A percentile compares a stretch with the other conserved stretches of the same genome.
Conservation (phyloP, 2,888 invertebrate species). For the Willowsia nigromaculata region DNA sequence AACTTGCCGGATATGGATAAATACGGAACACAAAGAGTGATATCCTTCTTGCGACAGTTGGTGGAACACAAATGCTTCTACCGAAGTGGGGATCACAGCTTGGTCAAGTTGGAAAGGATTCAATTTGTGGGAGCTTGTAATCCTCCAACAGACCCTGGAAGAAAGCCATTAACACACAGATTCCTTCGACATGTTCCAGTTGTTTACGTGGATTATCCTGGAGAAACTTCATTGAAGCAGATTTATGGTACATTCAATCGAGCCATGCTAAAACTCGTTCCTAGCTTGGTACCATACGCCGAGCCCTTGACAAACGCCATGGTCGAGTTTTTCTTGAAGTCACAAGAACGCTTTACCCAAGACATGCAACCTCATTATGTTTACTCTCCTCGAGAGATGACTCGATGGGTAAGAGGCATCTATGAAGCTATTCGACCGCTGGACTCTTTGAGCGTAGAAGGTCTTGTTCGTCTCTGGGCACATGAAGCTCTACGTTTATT, state of each 20-base stretch:
- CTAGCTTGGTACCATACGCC: constrained; percentile 93
- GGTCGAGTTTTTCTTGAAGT: constrained; percentile 98
- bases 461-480: constrained; percentile 98
- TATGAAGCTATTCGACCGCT: constrained; percentile 98
- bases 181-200: constrained; percentile 97
- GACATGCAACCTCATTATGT: constrained; percentile 99
- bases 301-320: constrained; percentile 99
- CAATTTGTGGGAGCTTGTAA: constrained; percentile 99
- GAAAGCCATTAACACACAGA: constrained; percentile 95
- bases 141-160: constrained; percentile 99
- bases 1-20: constrained; percentile 99
- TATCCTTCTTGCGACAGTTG: constrained; percentile 97
- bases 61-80: constrained; percentile 97
- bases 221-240: constrained; percentile 89
- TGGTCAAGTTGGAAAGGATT: constrained; percentile 98
- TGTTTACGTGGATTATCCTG: constrained; percentile 99
- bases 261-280: constrained; percentile 97
- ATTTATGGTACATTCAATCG: constrained; percentile 99
- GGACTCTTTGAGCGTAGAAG: constrained; percentile 94
- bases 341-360: constrained; percentile 98
- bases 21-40: constrained; percentile 98
- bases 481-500: constrained; percentile 98
- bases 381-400: constrained; percentile 99
- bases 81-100: constrained; percentile 94
- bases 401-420: constrained; percentile 99